Base-by-base conservation (phyloP, 2,113 vertebrate genomes). In the Colinus virginianus region DNA sequence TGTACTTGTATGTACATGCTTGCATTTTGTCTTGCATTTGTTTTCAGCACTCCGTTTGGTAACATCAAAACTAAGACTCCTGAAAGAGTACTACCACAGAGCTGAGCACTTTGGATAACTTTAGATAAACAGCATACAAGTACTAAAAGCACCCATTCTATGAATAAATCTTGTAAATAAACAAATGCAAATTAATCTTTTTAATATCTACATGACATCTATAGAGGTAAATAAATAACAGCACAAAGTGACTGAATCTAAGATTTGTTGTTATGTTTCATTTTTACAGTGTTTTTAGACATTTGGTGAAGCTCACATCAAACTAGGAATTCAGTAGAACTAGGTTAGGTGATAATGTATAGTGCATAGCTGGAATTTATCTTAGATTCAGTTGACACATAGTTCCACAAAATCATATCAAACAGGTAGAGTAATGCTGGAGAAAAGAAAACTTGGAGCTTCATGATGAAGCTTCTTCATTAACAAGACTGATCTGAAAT, bases 251-350 rank as follows among this genome's bases (percentile, higher is more conserved):
- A 64, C 45, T 87, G 80, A 43, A 19, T 30, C 16, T 34, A 12
- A 26, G 4, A 0, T 0, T 0, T 1, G 28, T 10, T 56, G 51
- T 49, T 49, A 11, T 23, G 20, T 56, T 56, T 32, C 19, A 9
- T 22, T 68, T 40, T 23, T 38, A 21, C 14, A 59, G 13, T 15
- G 2, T 5, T 53, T 77, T 88, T 72, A 49, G 86, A 64, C 3
- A 1, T 18, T 55, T 55, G 3, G 6, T 67, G 76, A 18, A 3
- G 7, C 69, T 80, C 16, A 12, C 32, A 46, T 32, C 2, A 2
- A 36, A 51, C 84, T 23, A 87, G 23, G 18, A 84, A 75, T 11
- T 74, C 77, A 6, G 6, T 42, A 61, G 12, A 77, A 38, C 32
- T 61, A 19, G 5, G 5, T 1, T 42, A 21, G 18, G 26, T 46